These are phyloP conservation scores for Jordanella pulchra DNA, from an alignment of 2,797 vertebrate species.

Conservation along the genomic window DNA sequence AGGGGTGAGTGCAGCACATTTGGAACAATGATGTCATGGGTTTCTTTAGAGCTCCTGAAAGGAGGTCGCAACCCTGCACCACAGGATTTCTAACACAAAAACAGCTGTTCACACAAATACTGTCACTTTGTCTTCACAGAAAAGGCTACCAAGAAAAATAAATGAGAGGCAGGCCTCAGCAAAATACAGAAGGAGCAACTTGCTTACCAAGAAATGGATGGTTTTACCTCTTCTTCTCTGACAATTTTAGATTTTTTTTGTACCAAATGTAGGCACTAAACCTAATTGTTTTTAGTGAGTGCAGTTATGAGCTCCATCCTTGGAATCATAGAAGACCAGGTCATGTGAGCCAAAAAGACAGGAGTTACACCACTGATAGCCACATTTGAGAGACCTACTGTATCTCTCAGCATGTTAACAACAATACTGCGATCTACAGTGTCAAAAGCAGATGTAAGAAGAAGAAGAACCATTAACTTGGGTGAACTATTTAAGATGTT, in stretches of 20 bases:
- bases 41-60: conserved; percentile 60
- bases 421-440: too few relatives aligned
- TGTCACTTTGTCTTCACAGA: conserved; percentile 57
- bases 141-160: conserved; percentile 41
- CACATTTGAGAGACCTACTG: too few relatives aligned
- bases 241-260: conserved; percentile 46
- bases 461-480: too few relatives aligned
- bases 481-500: too few relatives aligned
- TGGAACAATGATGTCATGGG: conserved; percentile 72
- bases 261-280: conserved; percentile 35
- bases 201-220: conserved; percentile 50
- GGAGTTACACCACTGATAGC: too few relatives aligned
- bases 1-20: conserved; percentile 36
- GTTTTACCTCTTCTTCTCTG: conserved; percentile 48
- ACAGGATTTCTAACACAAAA: conserved; percentile 64
- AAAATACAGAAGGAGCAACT: conserved; percentile 34
- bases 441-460: too few relatives aligned
- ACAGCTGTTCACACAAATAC: conserved; percentile 70
- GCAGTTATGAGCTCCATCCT: too few relatives aligned
- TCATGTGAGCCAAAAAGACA: too few relatives aligned
- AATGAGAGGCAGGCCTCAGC: conserved; percentile 47
- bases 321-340: too few relatives aligned
- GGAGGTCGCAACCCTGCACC: conserved; percentile 64
- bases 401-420: too few relatives aligned
- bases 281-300: too few relatives aligned